Conservation (phyloP, 2,113 vertebrate species). For the Rana temporaria region DNA sequence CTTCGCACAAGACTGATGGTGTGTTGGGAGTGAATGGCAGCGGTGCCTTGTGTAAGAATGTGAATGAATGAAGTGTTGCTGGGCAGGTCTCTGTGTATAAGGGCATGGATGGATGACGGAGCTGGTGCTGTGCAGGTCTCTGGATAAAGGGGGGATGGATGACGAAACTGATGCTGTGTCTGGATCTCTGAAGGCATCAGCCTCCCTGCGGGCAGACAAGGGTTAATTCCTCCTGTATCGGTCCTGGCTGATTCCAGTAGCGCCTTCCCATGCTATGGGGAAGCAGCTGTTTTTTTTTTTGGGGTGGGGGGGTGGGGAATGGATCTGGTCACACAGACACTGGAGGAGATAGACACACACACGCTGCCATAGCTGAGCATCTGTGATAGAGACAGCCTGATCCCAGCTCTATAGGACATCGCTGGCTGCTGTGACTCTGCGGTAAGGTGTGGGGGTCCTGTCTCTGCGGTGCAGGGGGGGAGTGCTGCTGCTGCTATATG, state of each 20-base stretch:
- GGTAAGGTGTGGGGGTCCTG: constrained; percentile 48
- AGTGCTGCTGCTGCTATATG: constrained; percentile 18
- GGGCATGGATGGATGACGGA: constrained; percentile 5
- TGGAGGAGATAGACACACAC: not conserved
- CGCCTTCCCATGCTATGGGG: constrained; percentile 35
- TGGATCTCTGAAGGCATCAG: not conserved
- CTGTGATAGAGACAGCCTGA: not conserved
- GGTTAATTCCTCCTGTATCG: constrained; percentile 40
- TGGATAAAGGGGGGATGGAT: not conserved
- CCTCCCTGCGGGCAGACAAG: not conserved
- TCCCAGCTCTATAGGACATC: constrained; percentile 21
- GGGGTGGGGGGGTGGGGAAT: constrained; percentile 12
- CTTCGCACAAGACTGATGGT: too few relatives aligned
- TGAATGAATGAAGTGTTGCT: constrained; percentile 20
- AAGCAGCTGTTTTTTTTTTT: constrained; percentile 40
- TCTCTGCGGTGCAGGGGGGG: constrained; percentile 50
- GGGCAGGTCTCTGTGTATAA: constrained; percentile 26
- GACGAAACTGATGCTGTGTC: constrained; percentile 6
- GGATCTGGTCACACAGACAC: constrained; percentile 45
- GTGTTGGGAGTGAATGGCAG: not conserved
- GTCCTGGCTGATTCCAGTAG: constrained; percentile 26
- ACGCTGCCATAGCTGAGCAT: constrained; percentile 5
- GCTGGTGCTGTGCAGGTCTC: constrained; percentile 5
- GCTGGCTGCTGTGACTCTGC: constrained; percentile 29
- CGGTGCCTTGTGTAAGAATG: not conserved